phyloP scores from a whole-genome alignment of 2,888 invertebrate genomes.

The Noctua comes region DNA sequence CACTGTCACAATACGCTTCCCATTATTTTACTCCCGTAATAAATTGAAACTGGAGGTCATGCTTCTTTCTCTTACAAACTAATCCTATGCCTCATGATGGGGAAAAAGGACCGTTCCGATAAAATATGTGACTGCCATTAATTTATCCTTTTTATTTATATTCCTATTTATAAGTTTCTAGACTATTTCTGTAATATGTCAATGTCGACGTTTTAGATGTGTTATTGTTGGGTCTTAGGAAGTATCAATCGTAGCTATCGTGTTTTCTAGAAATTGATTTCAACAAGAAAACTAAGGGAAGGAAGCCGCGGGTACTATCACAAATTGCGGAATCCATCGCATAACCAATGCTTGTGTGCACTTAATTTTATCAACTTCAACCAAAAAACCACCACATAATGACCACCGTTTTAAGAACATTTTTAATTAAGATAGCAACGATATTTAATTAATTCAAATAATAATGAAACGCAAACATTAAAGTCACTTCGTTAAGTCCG shows the following conservation, averaged over 20 bases:
- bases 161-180: conserved; percentile 55
- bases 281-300: neutral
- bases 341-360: neutral
- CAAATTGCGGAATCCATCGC: neutral
- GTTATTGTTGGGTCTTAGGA: conserved; percentile 12
- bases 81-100: conserved; percentile 55
- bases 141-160: conserved; percentile 64
- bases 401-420: neutral
- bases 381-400: neutral
- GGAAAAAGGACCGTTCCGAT: conserved; percentile 47
- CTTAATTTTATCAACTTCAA: neutral
- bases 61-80: conserved; percentile 57
- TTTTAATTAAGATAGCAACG: conserved; percentile 4
- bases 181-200: conserved; percentile 41
- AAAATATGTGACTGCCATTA: conserved; percentile 63
- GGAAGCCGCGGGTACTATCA: neutral
- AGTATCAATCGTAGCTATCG: neutral
- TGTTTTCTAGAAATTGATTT: neutral
- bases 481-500: conserved; percentile 23
- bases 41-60: conserved; percentile 43
- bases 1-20: conserved; percentile 14
- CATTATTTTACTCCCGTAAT: conserved; percentile 34
- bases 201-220: conserved; percentile 18
- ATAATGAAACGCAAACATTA: conserved; percentile 46
- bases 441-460: conserved; percentile 39